Conservation (phyloP, 2,888 invertebrate species). For the Clepsis dumicolana region DNA sequence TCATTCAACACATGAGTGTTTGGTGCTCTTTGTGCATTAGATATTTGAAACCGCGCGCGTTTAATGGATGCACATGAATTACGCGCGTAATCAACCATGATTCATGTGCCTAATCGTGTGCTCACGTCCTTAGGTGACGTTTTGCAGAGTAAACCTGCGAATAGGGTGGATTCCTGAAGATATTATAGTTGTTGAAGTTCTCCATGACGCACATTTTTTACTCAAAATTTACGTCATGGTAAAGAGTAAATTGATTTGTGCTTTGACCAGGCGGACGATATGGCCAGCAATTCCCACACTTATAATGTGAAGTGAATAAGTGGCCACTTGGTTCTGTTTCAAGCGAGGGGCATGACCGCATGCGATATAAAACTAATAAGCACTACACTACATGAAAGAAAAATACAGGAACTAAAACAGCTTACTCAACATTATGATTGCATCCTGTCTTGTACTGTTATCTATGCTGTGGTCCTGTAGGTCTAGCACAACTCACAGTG, state of each 20-base stretch:
- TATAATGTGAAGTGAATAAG: conserved; percentile 14
- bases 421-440: no score
- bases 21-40: neutral
- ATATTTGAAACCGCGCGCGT: conserved; percentile 23
- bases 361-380: neutral
- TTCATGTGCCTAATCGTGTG: conserved; percentile 18
- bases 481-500: no score
- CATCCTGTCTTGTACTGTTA: no score
- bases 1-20: conserved; percentile 1
- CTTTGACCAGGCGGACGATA: neutral
- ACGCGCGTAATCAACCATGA: conserved; percentile 31
- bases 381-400: neutral
- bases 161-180: no score
- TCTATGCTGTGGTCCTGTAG: no score
- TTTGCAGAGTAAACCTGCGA: neutral
- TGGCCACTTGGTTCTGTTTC: neutral
- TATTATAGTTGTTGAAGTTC: no score
- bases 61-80: conserved; percentile 36
- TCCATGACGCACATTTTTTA: no score
- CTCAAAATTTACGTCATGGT: no score
- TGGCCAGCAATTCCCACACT: neutral
- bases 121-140: neutral
- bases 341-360: neutral
- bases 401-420: no score
- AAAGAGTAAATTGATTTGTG: no score